Evolutionary conservation across 2,797 vertebrate genomes (phyloP), one percentile per base, ranked within the genome.

Genomic region (Enteromius radiatus): DNA sequence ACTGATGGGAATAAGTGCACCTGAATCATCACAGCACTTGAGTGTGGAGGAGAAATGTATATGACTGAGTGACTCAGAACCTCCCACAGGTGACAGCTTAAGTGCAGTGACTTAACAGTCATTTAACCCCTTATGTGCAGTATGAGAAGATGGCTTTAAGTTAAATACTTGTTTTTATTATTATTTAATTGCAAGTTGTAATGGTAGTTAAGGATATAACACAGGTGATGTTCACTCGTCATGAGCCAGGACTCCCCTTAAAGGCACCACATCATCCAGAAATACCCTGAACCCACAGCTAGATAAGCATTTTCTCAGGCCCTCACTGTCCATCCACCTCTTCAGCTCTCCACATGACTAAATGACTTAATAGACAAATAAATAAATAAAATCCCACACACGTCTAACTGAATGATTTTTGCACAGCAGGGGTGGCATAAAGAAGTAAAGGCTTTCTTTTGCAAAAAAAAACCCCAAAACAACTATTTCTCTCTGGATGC

Each of bases 21-120:
- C 81, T 92, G 93, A 94, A 88, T 94, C 92, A 92, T 89, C 86
- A 87, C 83, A 82, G 86, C 84, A 54, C 6, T 80, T 36, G 80
- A 76, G 80, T 85, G 85, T 84, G 87, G 86, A 52, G 84, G 89
- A 86, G 91, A 93, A 91, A 89, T 92, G 91, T 28, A 90, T 85
- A 87, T 88, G 90, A 87, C 89, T 89, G 87, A 87, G 89, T 85
- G 91, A 92, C 74, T 92, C 69, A 87, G 77, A 82, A 89, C 61
- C 84, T 83, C 75, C 80, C 67, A 85, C 80, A 82, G 67, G 76
- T 65, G 75, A 71, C 80, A 82, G 45, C 74, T 59, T 61, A 77
- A 82, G 71, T 43, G 36, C 71, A 76, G 71, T 82, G 61, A 63
- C 61, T 82, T 36, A 17, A 71, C n/a, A 59, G 38, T 47, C 71